Percentiles rank a stretch among this genome's conserved stretches.
Evolutionary conservation across 2,797 vertebrate genomes (phyloP).

Genomic region (Danio jaintianensis): DNA sequence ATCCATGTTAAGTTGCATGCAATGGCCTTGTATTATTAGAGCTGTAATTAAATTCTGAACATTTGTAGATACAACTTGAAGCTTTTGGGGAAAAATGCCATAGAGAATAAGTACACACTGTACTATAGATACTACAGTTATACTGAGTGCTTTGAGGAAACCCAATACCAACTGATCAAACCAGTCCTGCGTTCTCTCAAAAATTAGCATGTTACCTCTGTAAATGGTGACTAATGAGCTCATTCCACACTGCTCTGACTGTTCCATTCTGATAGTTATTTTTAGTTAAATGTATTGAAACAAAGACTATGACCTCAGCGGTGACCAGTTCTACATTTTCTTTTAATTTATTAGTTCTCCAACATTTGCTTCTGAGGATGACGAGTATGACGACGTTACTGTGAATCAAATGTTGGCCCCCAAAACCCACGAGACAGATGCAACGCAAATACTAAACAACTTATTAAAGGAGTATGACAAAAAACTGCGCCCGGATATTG

Average conservation of each 20-base stretch:
- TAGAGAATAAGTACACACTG: background rate
- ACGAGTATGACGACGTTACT: slow-evolving; percentile 88
- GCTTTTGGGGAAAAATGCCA: background rate
- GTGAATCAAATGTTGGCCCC: slow-evolving; percentile 90
- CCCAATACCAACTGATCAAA: background rate
- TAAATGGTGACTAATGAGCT: background rate
- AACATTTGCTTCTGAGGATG: slow-evolving; percentile 86
- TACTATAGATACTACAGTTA: background rate
- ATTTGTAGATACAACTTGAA: background rate
- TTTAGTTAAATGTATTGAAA: background rate
- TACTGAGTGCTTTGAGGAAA: slow-evolving; percentile 6
- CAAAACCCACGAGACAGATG: slow-evolving; percentile 87
- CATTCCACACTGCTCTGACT: background rate
- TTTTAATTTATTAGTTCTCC: slow-evolving; percentile 77
- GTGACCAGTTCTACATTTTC: background rate
- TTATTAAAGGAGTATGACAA: slow-evolving; percentile 93
- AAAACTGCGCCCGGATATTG: slow-evolving; percentile 94
- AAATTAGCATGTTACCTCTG: background rate
- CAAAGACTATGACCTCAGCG: background rate
- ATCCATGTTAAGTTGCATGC: background rate
- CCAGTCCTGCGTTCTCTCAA: background rate
- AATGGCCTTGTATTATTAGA: background rate
- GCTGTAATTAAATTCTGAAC: background rate
- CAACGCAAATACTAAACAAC: slow-evolving; percentile 92
- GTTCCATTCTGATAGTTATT: background rate